These are phyloP conservation scores for Prolemur simus DNA, from an alignment of 2,113 vertebrate genomes.

Conservation along the genomic window DNA sequence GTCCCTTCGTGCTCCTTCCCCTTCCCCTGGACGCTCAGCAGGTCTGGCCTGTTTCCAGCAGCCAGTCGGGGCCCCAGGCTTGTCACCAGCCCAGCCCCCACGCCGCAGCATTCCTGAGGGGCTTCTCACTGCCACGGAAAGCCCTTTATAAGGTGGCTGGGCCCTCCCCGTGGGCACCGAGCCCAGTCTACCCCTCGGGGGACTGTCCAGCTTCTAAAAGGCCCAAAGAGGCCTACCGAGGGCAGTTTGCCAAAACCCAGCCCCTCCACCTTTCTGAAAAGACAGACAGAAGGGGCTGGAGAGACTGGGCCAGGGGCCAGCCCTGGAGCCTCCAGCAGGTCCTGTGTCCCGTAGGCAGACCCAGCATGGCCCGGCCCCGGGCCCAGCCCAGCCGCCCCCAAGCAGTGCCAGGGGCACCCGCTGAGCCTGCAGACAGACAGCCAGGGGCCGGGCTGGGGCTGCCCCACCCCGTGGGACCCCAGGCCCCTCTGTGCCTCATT, in stretches of 20 bases:
- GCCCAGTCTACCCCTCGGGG: not conserved
- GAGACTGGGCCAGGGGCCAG: not conserved
- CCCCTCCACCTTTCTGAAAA: not conserved
- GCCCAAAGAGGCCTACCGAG: not conserved
- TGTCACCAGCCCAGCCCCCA: not conserved
- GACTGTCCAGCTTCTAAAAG: not conserved
- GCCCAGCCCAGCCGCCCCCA: not conserved
- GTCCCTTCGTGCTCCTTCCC: accelerated
- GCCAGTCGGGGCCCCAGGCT: not conserved
- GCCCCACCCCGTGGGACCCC: not conserved
- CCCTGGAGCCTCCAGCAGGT: not conserved
- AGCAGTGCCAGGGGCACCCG: not conserved
- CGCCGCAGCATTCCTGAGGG: not conserved
- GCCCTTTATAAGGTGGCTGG: not conserved
- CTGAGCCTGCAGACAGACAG: not conserved
- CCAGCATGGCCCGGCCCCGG: accelerated
- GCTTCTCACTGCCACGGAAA: accelerated
- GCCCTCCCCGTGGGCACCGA: not conserved
- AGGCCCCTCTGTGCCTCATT: too few relatives aligned
- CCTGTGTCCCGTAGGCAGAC: accelerated
- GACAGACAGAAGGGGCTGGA: not conserved
- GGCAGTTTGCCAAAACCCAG: not conserved
- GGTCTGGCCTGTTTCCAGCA: not conserved
- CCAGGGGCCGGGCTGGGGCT: accelerated
- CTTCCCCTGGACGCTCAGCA: not conserved